phyloP scores from a whole-genome alignment of 2,797 vertebrate species.

The Cygnus olor region DNA sequence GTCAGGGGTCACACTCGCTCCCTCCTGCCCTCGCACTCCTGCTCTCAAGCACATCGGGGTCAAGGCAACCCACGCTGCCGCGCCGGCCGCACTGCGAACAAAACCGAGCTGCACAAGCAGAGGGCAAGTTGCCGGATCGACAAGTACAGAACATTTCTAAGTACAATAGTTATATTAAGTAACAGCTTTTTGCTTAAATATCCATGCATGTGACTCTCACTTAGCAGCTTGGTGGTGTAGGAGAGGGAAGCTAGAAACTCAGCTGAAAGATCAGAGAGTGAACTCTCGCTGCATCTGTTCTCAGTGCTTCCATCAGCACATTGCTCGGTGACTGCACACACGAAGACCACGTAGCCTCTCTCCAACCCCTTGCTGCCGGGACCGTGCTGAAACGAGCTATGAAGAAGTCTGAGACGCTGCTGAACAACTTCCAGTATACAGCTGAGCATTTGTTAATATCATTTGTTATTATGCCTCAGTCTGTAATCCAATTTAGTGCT shows the following conservation, averaged over 20 bases:
- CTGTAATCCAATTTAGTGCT: not conserved
- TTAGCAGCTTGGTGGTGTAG: not conserved
- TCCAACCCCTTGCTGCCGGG: not conserved
- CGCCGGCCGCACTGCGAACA: not conserved
- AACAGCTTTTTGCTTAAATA: conserved; percentile 44
- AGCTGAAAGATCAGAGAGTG: conserved; percentile 10
- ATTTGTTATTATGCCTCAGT: not conserved
- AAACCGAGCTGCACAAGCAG: not conserved
- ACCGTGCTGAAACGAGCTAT: not conserved
- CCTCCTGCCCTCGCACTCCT: not conserved
- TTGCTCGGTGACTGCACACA: not conserved
- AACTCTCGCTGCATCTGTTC: conserved; percentile 36
- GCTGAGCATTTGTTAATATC: not conserved
- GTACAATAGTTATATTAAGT: conserved; percentile 41
- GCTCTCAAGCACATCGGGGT: not conserved
- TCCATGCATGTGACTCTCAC: conserved; percentile 1
- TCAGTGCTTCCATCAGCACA: conserved; percentile 15
- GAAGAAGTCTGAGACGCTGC: not conserved
- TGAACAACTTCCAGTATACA: conserved; percentile 13
- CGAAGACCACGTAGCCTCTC: not conserved
- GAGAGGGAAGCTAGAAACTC: conserved; percentile 39
- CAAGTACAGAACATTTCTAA: not conserved
- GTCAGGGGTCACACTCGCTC: not conserved
- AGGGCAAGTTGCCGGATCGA: not conserved
- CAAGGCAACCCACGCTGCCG: not conserved